Evolutionary conservation across 2,888 invertebrate species (phyloP).

Genomic region (Calameuta filiformis): DNA sequence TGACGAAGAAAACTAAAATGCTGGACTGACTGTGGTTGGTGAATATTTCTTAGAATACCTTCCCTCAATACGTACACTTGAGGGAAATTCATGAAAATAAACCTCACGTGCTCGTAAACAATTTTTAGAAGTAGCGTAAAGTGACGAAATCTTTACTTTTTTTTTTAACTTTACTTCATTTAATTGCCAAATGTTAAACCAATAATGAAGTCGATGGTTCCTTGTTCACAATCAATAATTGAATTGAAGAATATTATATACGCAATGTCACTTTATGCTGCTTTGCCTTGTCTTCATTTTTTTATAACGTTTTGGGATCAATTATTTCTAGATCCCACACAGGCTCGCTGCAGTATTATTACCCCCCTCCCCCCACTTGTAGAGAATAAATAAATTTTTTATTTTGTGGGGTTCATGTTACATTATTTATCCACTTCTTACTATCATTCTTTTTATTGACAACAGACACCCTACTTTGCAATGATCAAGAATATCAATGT

Average conservation of each 20-base stretch:
- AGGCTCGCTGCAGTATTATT: constrained; percentile 35
- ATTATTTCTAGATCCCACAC: constrained; percentile 61
- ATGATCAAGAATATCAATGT: constrained; percentile 28
- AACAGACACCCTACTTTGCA: neutral
- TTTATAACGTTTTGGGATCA: constrained; percentile 59
- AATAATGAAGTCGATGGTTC: neutral
- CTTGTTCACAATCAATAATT: neutral
- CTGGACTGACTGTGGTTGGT: neutral
- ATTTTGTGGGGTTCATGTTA: constrained; percentile 46
- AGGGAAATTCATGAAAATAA: constrained; percentile 16
- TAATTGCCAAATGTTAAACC: constrained; percentile 49
- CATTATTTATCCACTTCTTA: constrained; percentile 29
- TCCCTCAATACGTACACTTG: constrained; percentile 29
- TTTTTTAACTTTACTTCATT: constrained; percentile 43
- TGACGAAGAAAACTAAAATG: constrained; percentile 8
- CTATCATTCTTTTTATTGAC: constrained; percentile 27
- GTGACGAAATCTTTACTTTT: constrained; percentile 41
- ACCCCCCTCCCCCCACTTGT: constrained; percentile 35
- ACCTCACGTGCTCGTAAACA: constrained; percentile 30
- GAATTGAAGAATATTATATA: neutral
- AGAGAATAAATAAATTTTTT: constrained; percentile 41
- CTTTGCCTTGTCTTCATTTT: constrained; percentile 59
- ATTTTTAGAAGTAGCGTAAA: constrained; percentile 56
- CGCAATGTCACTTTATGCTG: constrained; percentile 55
- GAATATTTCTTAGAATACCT: constrained; percentile 25